Evolutionary conservation across 2,113 vertebrate species (phyloP).

Genomic region (Rynchops niger): DNA sequence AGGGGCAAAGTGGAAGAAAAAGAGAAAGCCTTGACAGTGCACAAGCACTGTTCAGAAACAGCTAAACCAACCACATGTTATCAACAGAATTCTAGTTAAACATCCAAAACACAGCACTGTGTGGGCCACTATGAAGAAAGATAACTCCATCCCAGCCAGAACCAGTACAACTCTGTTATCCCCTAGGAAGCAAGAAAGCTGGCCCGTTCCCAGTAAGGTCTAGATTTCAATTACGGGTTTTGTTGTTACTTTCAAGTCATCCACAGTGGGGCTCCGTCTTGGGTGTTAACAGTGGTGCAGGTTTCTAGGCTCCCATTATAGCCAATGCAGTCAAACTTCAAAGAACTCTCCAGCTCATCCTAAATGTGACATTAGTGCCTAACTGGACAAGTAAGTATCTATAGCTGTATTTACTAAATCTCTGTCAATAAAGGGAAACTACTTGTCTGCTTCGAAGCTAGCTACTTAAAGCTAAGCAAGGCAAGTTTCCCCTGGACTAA

Average conservation of each 20-base stretch:
- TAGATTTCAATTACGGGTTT: background rate
- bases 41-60: background rate
- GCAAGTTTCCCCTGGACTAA: background rate
- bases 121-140: background rate
- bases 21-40: background rate
- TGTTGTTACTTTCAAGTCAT: background rate
- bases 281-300: background rate
- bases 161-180: background rate
- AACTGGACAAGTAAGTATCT: background rate
- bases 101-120: background rate
- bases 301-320: background rate
- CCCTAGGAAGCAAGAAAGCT: background rate
- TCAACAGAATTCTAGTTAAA: background rate
- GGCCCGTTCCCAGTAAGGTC: background rate
- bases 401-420: background rate
- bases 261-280: background rate
- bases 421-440: background rate
- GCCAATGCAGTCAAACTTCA: background rate
- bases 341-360: background rate
- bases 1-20: background rate
- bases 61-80: background rate
- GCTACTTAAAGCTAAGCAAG: background rate
- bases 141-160: background rate
- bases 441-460: background rate
- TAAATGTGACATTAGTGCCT: background rate